These are phyloP conservation scores for Neostethus bicornis DNA, from an alignment of 2,797 vertebrate species.

Conservation along the genomic window DNA sequence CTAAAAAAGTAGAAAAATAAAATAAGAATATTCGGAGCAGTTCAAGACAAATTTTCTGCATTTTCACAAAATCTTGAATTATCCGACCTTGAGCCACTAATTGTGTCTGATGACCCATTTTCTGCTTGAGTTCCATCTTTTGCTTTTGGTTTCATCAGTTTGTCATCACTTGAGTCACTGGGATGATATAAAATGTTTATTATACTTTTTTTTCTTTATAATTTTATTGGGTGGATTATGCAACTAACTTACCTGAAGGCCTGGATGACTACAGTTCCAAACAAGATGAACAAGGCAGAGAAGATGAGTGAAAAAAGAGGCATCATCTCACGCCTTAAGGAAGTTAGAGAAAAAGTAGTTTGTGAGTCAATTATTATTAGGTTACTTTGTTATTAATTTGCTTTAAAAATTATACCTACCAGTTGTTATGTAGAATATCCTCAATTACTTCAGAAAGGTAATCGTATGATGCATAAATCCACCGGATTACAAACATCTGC, in stretches of 20 bases:
- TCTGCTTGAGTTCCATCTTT: conserved; percentile 81
- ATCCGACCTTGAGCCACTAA: conserved; percentile 79
- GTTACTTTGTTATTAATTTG: neutral
- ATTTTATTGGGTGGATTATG: neutral
- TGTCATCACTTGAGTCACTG: conserved; percentile 91
- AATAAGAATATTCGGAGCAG: neutral
- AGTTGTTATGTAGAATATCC: conserved; percentile 92
- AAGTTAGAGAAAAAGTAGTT: neutral
- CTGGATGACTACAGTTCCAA: conserved; percentile 94
- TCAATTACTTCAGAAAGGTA: conserved; percentile 89
- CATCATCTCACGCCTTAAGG: conserved; percentile 97
- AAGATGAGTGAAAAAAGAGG: conserved; percentile 95
- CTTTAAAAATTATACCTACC: conserved; percentile 73
- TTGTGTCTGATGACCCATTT: conserved; percentile 75
- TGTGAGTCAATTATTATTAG: neutral
- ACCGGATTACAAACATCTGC: conserved; percentile 91
- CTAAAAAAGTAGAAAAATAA: conserved; percentile 51
- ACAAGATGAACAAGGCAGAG: conserved; percentile 95
- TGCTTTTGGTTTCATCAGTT: conserved; percentile 80
- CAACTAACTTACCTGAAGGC: conserved; percentile 88
- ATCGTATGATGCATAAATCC: conserved; percentile 85
- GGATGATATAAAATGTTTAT: conserved; percentile 26
- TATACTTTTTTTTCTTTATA: neutral
- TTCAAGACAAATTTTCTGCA: no score
- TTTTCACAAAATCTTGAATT: no score